phyloP scores from a whole-genome alignment of 2,888 invertebrate genomes.

The Mythimna lalbum region DNA sequence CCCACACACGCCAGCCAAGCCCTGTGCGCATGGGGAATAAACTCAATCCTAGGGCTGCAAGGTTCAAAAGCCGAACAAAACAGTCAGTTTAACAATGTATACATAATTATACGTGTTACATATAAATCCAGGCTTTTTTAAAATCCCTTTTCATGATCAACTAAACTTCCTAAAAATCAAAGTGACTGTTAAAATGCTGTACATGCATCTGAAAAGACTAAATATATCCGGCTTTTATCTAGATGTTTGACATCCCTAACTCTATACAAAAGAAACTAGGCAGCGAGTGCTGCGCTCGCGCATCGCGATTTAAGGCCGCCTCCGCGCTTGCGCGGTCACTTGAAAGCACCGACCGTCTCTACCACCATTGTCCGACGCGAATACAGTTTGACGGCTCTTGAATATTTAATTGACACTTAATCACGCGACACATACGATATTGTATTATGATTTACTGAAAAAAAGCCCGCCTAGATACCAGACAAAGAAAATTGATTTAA shows the following conservation, averaged over 20 bases:
- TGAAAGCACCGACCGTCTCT: constrained; percentile 64
- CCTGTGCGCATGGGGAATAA: constrained; percentile 52
- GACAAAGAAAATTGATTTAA: not conserved
- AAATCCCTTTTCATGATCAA: not conserved
- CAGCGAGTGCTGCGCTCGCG: constrained; percentile 46
- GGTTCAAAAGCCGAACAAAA: no score
- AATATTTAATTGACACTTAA: constrained; percentile 69
- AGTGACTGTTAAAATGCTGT: not conserved
- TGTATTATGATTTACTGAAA: constrained; percentile 37
- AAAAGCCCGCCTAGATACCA: constrained; percentile 1
- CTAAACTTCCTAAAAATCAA: not conserved
- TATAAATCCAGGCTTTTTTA: not conserved
- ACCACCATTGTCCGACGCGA: constrained; percentile 64
- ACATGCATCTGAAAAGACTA: not conserved
- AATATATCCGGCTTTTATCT: constrained; percentile 7
- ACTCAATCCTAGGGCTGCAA: constrained; percentile 30
- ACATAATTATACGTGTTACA: not conserved
- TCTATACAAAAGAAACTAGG: constrained; percentile 63
- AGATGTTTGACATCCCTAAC: not conserved
- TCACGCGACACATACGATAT: constrained; percentile 37
- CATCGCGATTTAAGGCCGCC: constrained; percentile 74
- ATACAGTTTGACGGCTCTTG: constrained; percentile 64
- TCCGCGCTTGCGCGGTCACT: constrained; percentile 67
- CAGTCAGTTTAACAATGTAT: not conserved
- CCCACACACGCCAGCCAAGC: constrained; percentile 64